Conservation (phyloP, 2,113 vertebrate species). For the Zosterops pallidus region DNA sequence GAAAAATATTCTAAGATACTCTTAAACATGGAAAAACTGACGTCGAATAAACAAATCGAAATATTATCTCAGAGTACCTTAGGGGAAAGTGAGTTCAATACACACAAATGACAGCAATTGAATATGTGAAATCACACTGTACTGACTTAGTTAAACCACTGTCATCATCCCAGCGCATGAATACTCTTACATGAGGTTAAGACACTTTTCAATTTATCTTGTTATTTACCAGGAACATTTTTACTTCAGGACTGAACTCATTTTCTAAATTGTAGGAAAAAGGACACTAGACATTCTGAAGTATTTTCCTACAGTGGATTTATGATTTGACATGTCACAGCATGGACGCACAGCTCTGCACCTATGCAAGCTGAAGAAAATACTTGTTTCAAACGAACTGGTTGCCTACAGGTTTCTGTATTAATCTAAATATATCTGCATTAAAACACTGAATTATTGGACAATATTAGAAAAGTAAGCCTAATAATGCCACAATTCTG, state of each 20-base stretch:
- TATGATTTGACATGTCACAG: neutral
- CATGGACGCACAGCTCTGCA: neutral
- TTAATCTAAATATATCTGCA: neutral
- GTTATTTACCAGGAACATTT: neutral
- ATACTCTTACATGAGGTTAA: neutral
- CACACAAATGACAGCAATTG: neutral
- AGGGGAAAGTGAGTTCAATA: neutral
- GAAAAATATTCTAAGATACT: neutral
- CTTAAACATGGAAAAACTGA: neutral
- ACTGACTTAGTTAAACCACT: neutral
- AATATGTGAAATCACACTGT: neutral
- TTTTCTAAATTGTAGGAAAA: neutral
- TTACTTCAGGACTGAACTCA: neutral
- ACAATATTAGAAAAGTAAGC: neutral
- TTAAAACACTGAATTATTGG: neutral
- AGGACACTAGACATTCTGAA: neutral
- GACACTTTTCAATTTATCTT: neutral
- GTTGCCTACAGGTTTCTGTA: neutral
- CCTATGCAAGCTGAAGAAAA: neutral
- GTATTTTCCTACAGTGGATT: neutral
- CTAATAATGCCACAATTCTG: neutral
- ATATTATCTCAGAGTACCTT: neutral
- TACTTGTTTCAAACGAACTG: neutral
- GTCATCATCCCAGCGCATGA: neutral
- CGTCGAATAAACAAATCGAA: neutral